Conservation (phyloP, 2,113 vertebrate species). For the Anoura caudifer region DNA sequence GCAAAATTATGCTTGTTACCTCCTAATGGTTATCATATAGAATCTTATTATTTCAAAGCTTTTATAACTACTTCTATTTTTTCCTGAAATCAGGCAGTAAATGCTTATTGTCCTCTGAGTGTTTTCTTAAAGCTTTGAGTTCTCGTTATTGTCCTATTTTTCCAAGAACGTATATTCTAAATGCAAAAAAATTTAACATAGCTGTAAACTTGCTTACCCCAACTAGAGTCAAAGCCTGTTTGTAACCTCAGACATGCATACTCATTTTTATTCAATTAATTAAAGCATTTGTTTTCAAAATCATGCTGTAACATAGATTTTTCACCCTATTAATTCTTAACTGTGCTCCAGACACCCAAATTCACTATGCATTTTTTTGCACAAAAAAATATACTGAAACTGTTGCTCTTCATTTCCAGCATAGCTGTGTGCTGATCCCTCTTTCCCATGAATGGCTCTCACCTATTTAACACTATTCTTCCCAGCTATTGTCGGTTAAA, state of each 20-base stretch:
- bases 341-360: conserved; percentile 45
- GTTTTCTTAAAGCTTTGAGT: conserved; percentile 8
- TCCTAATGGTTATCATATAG: background rate
- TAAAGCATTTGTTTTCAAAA: conserved; percentile 54
- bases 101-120: background rate
- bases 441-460: background rate
- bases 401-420: conserved; percentile 12
- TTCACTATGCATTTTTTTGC: conserved; percentile 22
- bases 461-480: conserved; percentile 18
- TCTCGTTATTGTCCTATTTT: background rate
- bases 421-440: background rate
- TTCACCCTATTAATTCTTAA: conserved; percentile 52
- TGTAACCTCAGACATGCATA: background rate
- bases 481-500: conserved; percentile 15
- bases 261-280: conserved; percentile 32
- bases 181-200: background rate
- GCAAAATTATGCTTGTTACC: conserved; percentile 32
- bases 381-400: conserved; percentile 38
- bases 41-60: conserved; percentile 41
- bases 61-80: background rate
- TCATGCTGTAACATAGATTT: conserved; percentile 21
- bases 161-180: conserved; percentile 14
- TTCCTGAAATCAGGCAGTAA: background rate
- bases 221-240: background rate
- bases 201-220: background rate